Percentiles rank a stretch among this genome's conserved stretches.
Conservation (phyloP, 2,888 invertebrate species). For the Melanostoma mellinum region DNA sequence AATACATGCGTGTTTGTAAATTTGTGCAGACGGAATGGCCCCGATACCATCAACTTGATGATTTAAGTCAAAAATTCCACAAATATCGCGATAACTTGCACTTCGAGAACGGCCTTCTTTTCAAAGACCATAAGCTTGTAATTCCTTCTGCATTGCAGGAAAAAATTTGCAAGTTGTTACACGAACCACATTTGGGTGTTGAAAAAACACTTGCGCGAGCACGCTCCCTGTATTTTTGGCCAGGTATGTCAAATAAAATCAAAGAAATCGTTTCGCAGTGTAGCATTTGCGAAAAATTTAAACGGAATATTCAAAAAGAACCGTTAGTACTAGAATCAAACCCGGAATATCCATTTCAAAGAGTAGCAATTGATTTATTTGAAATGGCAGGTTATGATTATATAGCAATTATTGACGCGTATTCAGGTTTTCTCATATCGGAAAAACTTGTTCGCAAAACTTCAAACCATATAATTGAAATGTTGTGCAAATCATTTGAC, state of each 20-base stretch:
- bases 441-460: slow-evolving; percentile 3
- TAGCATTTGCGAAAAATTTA: slow-evolving; percentile 33
- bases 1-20: slow-evolving; percentile 5
- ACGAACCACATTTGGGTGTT: slow-evolving; percentile 15
- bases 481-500: neutral
- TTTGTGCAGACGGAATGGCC: slow-evolving; percentile 27
- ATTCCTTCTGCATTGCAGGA: slow-evolving; percentile 17
- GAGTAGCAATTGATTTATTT: slow-evolving; percentile 35
- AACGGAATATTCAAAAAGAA: slow-evolving; percentile 39
- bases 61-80: slow-evolving; percentile 23
- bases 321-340: slow-evolving; percentile 8
- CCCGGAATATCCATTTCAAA: slow-evolving; percentile 34
- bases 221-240: slow-evolving; percentile 30
- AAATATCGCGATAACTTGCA: slow-evolving; percentile 67
- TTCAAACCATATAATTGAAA: slow-evolving; percentile 9
- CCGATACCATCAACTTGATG: slow-evolving; percentile 18
- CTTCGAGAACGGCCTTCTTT: slow-evolving; percentile 34
- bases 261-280: slow-evolving; percentile 26
- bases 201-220: slow-evolving; percentile 33
- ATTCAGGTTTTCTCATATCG: slow-evolving; percentile 10
- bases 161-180: slow-evolving; percentile 21
- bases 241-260: slow-evolving; percentile 23
- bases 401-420: slow-evolving; percentile 35
- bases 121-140: slow-evolving; percentile 23
- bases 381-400: slow-evolving; percentile 60